Evolutionary conservation across 2,888 invertebrate species (phyloP).

Genomic region (Uloborus plumipes): DNA sequence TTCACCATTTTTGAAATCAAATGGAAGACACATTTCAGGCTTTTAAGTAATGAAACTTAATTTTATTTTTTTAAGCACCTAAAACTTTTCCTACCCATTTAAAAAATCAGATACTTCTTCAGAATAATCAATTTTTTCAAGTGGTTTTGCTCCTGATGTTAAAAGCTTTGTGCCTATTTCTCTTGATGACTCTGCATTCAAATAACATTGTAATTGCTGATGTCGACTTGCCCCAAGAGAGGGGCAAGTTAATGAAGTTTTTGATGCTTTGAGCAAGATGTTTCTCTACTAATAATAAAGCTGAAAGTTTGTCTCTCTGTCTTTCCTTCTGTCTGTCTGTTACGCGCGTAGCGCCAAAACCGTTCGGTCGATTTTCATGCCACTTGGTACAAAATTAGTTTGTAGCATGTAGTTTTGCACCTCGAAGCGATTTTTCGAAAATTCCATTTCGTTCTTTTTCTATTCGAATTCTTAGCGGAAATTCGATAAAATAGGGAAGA

Average conservation of each 20-base stretch:
- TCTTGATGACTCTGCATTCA: background rate
- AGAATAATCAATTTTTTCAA: background rate
- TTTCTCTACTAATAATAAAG: no score
- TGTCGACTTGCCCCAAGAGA: background rate
- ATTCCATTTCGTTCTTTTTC: no score
- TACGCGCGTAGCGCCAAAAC: no score
- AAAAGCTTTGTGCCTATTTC: background rate
- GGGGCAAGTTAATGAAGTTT: conserved; percentile 2
- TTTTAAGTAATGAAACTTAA: background rate
- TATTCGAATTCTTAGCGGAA: no score
- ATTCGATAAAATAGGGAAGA: no score
- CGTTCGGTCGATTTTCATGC: no score
- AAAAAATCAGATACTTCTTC: background rate
- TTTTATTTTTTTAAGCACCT: background rate
- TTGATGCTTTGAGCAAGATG: background rate
- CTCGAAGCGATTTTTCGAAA: no score
- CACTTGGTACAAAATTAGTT: no score
- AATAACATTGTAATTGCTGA: conserved; percentile 13
- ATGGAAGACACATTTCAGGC: conserved; percentile 2
- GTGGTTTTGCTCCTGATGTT: background rate
- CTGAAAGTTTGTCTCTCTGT: no score
- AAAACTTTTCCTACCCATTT: conserved; percentile 1
- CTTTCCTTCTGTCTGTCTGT: no score
- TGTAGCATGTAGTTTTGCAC: no score
- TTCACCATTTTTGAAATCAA: conserved; percentile 1